Base-by-base conservation (phyloP, 1,140 invertebrate species). In the Colletes gigas region DNA sequence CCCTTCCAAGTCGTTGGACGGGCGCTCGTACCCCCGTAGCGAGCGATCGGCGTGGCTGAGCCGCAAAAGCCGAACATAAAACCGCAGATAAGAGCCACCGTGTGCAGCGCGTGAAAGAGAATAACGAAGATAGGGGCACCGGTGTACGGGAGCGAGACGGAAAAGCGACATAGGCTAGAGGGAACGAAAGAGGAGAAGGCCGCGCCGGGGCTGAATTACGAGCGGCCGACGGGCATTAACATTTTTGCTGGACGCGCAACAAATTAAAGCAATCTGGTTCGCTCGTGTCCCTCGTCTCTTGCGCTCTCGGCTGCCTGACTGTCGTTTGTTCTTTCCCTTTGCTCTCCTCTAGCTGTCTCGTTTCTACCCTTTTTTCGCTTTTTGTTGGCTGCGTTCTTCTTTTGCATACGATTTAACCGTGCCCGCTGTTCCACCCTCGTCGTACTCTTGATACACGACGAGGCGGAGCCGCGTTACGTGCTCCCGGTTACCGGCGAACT, bases 211-310 rank as follows among this genome's bases (percentile, higher is more conserved):
- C 87, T 90, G 90, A 91, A 88, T 91, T 90, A 91, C 90, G 90
- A 90, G 87, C 87, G 88, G 82, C 75, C 84, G 86, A 88, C 79
- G 88, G 83, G 87, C 89, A 91, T 91, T 91, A 90, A 90, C 89
- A 91, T 90, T 91, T 91, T 91, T 91, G 83, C 83, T 81, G 83
- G 83, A 87, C 88, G 89, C 84, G 87, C 89, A 90, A 91, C 90
- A 91, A 91, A 91, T 91, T 91, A 91, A 91, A 88, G 88, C 89
- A 90, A 91, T 91, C 89, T 91, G 88, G 88, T 89, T 83, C 85
- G 86, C 76, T 88, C 86, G 83, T 82, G 83, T 88, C 88, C 63
- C 73, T 84, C 86, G 82, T 87, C 76, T 87, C 79, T 62, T 73
- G 69, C 70, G 66, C 68, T 68, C 86, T 70, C 81, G 72, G 60